A percentile compares a stretch with the other conserved stretches of the same genome.
phyloP scores from a whole-genome alignment of 2,113 vertebrate species.

The Calypte anna region DNA sequence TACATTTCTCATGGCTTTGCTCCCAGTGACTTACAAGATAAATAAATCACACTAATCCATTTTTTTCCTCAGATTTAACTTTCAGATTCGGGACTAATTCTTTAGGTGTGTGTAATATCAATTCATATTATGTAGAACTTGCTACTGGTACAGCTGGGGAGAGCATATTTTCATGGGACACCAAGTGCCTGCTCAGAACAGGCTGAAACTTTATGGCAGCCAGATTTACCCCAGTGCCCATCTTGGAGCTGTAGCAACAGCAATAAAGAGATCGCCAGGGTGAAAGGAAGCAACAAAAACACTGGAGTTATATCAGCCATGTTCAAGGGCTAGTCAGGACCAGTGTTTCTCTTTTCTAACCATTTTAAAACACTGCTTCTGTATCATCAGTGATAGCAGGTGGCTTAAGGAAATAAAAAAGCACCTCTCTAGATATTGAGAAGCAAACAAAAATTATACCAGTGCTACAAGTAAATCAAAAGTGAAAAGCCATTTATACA shows the following conservation, averaged over 20 bases:
- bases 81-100: neutral
- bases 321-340: neutral
- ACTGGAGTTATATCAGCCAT: neutral
- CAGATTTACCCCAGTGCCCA: neutral
- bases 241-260: neutral
- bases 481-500: neutral
- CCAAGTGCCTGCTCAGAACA: neutral
- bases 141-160: neutral
- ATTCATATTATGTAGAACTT: neutral
- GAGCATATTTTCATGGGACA: neutral
- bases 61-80: neutral
- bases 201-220: neutral
- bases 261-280: neutral
- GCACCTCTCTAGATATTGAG: neutral
- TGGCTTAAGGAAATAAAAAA: neutral
- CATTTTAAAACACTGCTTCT: neutral
- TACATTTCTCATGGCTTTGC: neutral
- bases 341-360: neutral
- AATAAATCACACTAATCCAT: neutral
- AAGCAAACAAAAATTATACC: neutral
- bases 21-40: neutral
- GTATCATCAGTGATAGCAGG: neutral
- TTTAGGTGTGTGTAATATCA: neutral
- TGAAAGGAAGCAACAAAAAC: neutral
- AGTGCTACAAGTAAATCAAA: neutral